A percentile compares a stretch with the other conserved stretches of the same genome.
phyloP scores from a whole-genome alignment of 1,140 invertebrate species.

The Trachymyrmex cornetzi region DNA sequence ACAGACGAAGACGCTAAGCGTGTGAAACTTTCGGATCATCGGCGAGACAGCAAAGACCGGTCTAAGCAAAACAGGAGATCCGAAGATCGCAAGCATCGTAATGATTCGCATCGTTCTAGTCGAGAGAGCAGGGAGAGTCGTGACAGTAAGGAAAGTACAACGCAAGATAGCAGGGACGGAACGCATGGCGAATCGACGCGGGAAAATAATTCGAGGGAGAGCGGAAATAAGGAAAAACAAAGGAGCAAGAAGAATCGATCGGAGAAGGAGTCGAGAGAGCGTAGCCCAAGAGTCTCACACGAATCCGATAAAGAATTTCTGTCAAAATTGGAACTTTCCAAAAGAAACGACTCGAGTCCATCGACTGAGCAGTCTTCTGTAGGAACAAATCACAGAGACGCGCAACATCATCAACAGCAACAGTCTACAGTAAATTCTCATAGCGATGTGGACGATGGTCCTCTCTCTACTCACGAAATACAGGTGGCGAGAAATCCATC shows the following conservation, averaged over 20 bases:
- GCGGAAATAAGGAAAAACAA: constrained; percentile 81
- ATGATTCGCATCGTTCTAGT: constrained; percentile 83
- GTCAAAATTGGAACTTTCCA: constrained; percentile 88
- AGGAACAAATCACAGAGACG: constrained; percentile 77
- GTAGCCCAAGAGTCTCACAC: constrained; percentile 83
- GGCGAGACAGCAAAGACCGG: constrained; percentile 92
- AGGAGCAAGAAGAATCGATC: constrained; percentile 78
- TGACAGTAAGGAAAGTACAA: constrained; percentile 81
- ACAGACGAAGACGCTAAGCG: constrained; percentile 91
- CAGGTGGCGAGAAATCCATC: constrained; percentile 83
- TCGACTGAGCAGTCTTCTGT: constrained; percentile 77
- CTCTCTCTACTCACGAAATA: constrained; percentile 82
- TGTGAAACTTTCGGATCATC: constrained; percentile 89
- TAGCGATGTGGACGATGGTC: constrained; percentile 83
- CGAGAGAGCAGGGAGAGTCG: constrained; percentile 84
- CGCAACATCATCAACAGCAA: constrained; percentile 77
- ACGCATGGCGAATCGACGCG: constrained; percentile 63
- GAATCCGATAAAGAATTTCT: constrained; percentile 89
- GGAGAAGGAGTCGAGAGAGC: constrained; percentile 82
- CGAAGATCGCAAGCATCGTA: constrained; percentile 85
- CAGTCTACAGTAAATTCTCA: constrained; percentile 78
- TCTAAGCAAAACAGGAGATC: constrained; percentile 84
- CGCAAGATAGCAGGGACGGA: constrained; percentile 77
- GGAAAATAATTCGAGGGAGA: constrained; percentile 80
- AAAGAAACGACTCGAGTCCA: constrained; percentile 78